phyloP scores from a whole-genome alignment of 2,797 vertebrate genomes.

The Protonibea diacanthus region DNA sequence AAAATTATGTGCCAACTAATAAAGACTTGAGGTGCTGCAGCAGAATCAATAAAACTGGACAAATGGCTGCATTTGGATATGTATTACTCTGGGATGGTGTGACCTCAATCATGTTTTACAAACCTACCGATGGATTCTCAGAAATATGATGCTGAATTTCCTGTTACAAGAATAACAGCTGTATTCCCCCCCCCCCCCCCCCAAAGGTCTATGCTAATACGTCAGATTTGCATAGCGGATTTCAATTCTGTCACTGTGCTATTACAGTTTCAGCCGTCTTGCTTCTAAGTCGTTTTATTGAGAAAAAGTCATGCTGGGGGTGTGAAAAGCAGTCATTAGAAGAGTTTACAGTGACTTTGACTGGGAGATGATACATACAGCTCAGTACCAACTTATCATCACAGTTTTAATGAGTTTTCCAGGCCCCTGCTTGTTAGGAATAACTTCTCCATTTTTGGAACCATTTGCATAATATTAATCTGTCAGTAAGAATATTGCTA shows the following conservation, averaged over 20 bases:
- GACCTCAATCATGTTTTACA: conserved; percentile 53
- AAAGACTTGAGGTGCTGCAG: conserved; percentile 54
- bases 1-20: conserved; percentile 65
- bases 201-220: conserved; percentile 9
- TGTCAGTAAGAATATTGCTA: neutral
- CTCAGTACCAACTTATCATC: no score
- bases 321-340: conserved; percentile 32
- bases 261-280: conserved; percentile 12
- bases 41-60: conserved; percentile 68
- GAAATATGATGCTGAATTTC: conserved; percentile 19
- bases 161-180: conserved; percentile 4
- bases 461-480: conserved; percentile 1
- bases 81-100: conserved; percentile 39
- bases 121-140: conserved; percentile 39
- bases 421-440: neutral
- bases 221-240: conserved; percentile 37
- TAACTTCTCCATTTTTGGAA: neutral
- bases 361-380: conserved; percentile 22
- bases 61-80: conserved; percentile 57
- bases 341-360: conserved; percentile 32
- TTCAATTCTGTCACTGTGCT: conserved; percentile 34
- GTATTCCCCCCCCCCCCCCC: neutral
- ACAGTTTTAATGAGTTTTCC: no score
- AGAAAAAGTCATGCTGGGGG: conserved; percentile 19
- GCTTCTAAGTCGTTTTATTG: conserved; percentile 31